A percentile compares a stretch with the other conserved stretches of the same genome.
Evolutionary conservation across 2,113 vertebrate species (phyloP).

Genomic region (Oceanodroma tethys): DNA sequence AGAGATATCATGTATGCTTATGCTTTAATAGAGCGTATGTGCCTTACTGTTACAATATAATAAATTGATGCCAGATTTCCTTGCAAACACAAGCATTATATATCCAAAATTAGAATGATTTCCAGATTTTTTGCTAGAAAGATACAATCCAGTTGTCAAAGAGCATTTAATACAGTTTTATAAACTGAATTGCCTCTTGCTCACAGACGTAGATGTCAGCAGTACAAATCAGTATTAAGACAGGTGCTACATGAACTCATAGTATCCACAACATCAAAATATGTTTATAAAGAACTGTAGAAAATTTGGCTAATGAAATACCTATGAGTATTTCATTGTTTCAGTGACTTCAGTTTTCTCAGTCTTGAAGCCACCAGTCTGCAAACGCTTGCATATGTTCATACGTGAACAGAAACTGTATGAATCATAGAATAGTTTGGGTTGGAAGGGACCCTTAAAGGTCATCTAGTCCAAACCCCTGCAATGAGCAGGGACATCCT

Average conservation of each 20-base stretch:
- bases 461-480: neutral
- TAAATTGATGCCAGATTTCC: neutral
- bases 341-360: neutral
- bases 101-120: neutral
- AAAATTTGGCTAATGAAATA: neutral
- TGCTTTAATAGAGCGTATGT: accelerated
- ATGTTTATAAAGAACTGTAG: neutral
- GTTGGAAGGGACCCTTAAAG: neutral
- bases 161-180: neutral
- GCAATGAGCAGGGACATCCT: neutral
- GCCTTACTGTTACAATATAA: neutral
- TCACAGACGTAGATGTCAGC: neutral
- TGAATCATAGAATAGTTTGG: neutral
- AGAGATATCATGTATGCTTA: neutral
- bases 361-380: neutral
- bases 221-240: neutral
- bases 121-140: neutral
- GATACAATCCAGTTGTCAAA: neutral
- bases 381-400: neutral
- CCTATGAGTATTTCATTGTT: neutral
- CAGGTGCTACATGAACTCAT: neutral
- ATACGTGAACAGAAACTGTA: neutral
- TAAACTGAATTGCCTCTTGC: neutral
- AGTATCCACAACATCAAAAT: neutral
- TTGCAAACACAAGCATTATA: neutral